A percentile compares a stretch with the other conserved stretches of the same genome.
These are phyloP conservation scores for Pristionchus japonicus DNA, from an alignment of 2,888 invertebrate genomes.

Conservation along the genomic window DNA sequence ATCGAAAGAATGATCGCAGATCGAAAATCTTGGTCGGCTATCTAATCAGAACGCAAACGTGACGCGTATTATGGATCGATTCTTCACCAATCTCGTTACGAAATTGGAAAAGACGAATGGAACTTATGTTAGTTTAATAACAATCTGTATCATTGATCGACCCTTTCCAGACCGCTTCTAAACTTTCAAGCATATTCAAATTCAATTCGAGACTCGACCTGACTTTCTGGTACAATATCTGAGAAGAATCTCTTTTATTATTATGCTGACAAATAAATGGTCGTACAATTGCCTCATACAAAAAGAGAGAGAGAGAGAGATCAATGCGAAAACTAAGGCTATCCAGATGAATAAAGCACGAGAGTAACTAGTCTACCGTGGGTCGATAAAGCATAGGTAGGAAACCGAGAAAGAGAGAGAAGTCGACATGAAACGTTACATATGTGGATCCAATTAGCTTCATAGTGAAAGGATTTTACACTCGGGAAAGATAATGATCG, in stretches of 20 bases:
- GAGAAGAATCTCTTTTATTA: background rate
- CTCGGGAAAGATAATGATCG: background rate
- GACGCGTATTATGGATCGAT: background rate
- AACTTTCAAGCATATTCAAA: background rate
- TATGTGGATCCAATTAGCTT: background rate
- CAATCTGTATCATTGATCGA: too few relatives aligned
- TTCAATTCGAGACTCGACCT: slow-evolving; percentile 26
- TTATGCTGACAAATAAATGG: background rate
- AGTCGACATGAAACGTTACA: background rate
- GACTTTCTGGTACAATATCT: slow-evolving; percentile 46
- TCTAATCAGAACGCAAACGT: background rate
- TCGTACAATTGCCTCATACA: background rate
- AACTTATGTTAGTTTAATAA: background rate
- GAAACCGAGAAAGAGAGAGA: background rate
- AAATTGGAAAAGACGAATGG: background rate
- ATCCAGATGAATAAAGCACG: background rate
- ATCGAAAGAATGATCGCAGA: background rate
- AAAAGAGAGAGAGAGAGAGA: background rate
- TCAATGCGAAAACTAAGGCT: background rate
- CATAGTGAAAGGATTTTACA: background rate
- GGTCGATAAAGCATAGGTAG: background rate
- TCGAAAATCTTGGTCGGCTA: background rate
- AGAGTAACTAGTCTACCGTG: background rate
- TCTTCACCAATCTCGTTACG: background rate
- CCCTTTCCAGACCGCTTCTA: background rate